Conservation (phyloP, 2,113 vertebrate genomes). For the Pseudopodoces humilis region DNA sequence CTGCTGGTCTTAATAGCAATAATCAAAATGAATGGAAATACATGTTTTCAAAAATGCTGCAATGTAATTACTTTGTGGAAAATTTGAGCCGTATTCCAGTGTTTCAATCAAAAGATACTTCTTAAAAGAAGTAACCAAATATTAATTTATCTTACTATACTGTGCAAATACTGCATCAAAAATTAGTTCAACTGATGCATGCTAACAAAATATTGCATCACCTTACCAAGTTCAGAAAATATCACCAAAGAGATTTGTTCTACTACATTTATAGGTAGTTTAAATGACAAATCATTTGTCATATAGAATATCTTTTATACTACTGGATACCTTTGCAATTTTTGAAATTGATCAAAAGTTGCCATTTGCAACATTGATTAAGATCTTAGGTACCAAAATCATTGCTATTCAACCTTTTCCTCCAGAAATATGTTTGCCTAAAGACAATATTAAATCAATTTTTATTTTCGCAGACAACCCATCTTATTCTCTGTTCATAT, state of each 20-base stretch:
- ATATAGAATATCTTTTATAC: slow-evolving; percentile 61
- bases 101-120: not conserved
- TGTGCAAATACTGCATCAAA: slow-evolving; percentile 32
- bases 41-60: not conserved
- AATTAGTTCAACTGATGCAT: slow-evolving; percentile 17
- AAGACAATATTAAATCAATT: not conserved
- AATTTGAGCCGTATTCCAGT: not conserved
- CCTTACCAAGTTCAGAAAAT: slow-evolving; percentile 19
- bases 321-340: slow-evolving; percentile 35
- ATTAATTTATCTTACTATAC: not conserved
- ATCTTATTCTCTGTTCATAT: not conserved
- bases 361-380: slow-evolving; percentile 45
- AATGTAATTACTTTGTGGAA: not conserved
- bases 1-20: not conserved
- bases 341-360: slow-evolving; percentile 70
- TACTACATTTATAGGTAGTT: slow-evolving; percentile 14
- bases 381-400: slow-evolving; percentile 38
- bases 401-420: slow-evolving; percentile 33
- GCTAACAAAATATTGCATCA: slow-evolving; percentile 35
- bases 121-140: not conserved
- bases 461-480: not conserved
- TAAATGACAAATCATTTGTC: slow-evolving; percentile 60
- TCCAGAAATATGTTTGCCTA: not conserved
- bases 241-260: slow-evolving; percentile 49
- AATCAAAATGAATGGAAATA: not conserved